Evolutionary conservation across 2,888 invertebrate genomes (phyloP).

Genomic region (Eristalinus aeneus): DNA sequence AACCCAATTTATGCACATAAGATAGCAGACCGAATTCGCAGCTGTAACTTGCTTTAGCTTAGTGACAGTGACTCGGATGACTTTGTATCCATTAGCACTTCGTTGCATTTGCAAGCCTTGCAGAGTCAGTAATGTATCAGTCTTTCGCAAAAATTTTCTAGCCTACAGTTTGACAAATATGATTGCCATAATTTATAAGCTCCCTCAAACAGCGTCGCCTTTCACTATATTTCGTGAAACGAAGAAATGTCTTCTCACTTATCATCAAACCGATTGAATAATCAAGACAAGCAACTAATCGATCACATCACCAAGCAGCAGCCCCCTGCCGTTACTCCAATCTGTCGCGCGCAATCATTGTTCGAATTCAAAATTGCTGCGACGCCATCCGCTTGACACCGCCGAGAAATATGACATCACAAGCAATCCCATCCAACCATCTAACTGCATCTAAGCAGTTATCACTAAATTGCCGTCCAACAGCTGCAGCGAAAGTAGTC

Average conservation of each 20-base stretch:
- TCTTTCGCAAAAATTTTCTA: too few relatives aligned
- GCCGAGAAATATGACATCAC: conserved; percentile 55
- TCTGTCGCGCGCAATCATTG: neutral
- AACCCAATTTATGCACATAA: too few relatives aligned
- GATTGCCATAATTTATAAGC: too few relatives aligned
- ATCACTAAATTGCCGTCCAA: conserved; percentile 57
- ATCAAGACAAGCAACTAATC: neutral
- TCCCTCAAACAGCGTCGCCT: too few relatives aligned
- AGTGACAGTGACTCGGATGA: too few relatives aligned
- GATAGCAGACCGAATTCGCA: too few relatives aligned
- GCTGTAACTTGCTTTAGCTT: too few relatives aligned
- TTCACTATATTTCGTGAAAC: neutral
- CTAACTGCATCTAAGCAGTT: conserved; percentile 41
- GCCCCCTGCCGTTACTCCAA: neutral
- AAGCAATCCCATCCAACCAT: conserved; percentile 30
- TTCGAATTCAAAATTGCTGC: neutral
- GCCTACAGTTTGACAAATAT: too few relatives aligned
- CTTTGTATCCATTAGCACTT: too few relatives aligned
- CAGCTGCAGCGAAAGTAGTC: conserved; percentile 58
- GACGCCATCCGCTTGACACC: conserved; percentile 19
- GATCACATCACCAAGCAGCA: neutral
- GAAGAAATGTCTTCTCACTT: neutral
- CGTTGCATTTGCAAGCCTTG: too few relatives aligned
- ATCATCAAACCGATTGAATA: neutral
- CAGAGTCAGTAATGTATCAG: too few relatives aligned